These are phyloP conservation scores for Gnathonemus longibarbis DNA, from an alignment of 2,113 vertebrate genomes.

Conservation along the genomic window DNA sequence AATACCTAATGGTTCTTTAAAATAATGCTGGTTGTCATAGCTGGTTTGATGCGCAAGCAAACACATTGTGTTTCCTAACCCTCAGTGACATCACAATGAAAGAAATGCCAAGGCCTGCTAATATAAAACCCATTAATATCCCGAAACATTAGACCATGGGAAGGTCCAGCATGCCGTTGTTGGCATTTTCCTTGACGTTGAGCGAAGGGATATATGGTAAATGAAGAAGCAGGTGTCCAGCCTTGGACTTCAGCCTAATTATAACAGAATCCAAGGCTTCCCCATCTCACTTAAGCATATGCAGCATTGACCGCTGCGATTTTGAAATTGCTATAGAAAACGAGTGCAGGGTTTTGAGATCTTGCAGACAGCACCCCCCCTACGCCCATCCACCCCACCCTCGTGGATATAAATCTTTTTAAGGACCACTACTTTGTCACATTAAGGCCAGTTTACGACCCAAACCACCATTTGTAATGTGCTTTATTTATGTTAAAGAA, in stretches of 20 bases:
- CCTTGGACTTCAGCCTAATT: neutral
- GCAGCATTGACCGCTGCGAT: neutral
- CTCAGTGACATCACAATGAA: neutral
- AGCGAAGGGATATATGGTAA: neutral
- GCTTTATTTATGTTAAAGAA: neutral
- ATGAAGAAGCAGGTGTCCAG: conserved; percentile 12
- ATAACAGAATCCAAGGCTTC: neutral
- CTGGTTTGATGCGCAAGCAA: neutral
- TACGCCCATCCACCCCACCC: neutral
- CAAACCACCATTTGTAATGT: neutral
- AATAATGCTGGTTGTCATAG: neutral
- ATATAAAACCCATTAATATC: neutral
- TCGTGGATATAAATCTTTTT: neutral
- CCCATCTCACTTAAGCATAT: neutral
- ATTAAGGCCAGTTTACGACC: neutral
- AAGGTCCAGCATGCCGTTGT: neutral
- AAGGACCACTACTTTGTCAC: neutral
- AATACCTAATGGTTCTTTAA: neutral
- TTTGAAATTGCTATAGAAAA: neutral
- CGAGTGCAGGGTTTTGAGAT: neutral
- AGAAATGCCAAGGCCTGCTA: neutral
- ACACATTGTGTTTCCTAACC: neutral
- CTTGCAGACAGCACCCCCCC: neutral
- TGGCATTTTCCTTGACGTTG: neutral
- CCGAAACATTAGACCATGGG: neutral